These are phyloP conservation scores for Spatulosminthurus flaviceps DNA, from an alignment of 2,888 invertebrate species.

Conservation along the genomic window DNA sequence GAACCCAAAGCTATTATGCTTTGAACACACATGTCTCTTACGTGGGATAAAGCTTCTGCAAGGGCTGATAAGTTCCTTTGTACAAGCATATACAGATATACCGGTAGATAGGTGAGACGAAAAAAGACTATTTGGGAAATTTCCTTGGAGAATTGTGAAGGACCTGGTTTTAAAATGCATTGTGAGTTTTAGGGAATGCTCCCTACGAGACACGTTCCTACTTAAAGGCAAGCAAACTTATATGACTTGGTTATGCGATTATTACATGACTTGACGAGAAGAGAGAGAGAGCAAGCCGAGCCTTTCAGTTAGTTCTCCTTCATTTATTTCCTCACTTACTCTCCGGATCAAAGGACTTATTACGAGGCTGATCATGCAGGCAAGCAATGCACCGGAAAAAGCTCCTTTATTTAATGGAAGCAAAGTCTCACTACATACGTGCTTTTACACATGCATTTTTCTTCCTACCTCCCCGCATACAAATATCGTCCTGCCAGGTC, in stretches of 20 bases:
- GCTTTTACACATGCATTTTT: neutral
- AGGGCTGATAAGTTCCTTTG: neutral
- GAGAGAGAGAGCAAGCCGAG: too few relatives aligned
- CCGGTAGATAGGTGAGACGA: neutral
- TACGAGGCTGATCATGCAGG: slow-evolving; percentile 9
- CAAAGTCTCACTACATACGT: neutral
- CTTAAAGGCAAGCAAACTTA: slow-evolving; percentile 38
- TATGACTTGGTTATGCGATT: slow-evolving; percentile 40
- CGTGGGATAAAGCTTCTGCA: neutral
- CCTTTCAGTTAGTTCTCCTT: slow-evolving; percentile 7
- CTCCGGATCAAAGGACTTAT: slow-evolving; percentile 16
- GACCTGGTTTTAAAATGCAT: slow-evolving; percentile 51
- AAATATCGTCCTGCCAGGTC: too few relatives aligned
- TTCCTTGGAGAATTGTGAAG: slow-evolving; percentile 58
- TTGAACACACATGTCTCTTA: too few relatives aligned
- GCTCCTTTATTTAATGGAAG: neutral
- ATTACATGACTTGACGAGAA: slow-evolving; percentile 22
- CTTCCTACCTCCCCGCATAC: too few relatives aligned
- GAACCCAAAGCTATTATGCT: too few relatives aligned
- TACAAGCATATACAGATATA: neutral
- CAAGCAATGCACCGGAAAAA: slow-evolving; percentile 10
- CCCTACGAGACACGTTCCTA: slow-evolving; percentile 45
- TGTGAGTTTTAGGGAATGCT: slow-evolving; percentile 48
- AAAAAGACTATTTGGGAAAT: slow-evolving; percentile 54
- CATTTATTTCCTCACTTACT: slow-evolving; percentile 24